Evolutionary conservation across 2,797 vertebrate species (phyloP).

Genomic region (Chrysocyon brachyurus): DNA sequence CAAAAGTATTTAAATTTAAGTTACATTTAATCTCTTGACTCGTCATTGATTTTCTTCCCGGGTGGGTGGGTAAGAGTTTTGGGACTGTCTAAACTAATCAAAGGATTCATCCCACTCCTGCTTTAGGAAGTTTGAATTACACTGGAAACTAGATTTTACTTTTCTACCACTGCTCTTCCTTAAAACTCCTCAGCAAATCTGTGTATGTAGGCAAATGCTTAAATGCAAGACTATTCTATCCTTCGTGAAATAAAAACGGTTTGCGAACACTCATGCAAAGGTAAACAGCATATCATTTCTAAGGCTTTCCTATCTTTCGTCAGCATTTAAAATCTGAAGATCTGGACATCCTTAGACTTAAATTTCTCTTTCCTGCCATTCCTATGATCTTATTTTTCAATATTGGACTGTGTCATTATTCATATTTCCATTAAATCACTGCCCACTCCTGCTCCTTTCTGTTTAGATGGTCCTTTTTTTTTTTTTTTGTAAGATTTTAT

Average conservation of each 20-base stretch:
- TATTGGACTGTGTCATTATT: constrained; percentile 8
- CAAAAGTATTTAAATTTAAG: constrained; percentile 50
- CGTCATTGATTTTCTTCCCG: background rate
- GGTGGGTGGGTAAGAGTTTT: background rate
- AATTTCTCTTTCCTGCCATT: constrained; percentile 53
- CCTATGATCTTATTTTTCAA: background rate
- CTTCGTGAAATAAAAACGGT: constrained; percentile 35
- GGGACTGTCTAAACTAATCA: background rate
- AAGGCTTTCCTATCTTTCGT: constrained; percentile 46
- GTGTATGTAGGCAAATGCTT: background rate
- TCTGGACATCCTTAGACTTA: constrained; percentile 18
- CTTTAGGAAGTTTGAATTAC: constrained; percentile 33
- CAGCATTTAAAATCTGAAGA: constrained; percentile 48
- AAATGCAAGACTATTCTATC: constrained; percentile 10
- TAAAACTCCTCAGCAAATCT: constrained; percentile 34
- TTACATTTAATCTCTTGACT: constrained; percentile 21
- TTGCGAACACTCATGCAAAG: constrained; percentile 25
- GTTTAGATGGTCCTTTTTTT: background rate
- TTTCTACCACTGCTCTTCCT: background rate
- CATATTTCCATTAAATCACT: constrained; percentile 48
- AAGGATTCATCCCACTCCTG: background rate
- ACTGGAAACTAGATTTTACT: constrained; percentile 28
- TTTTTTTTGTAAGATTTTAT: too few species aligned
- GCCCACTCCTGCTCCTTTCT: background rate
- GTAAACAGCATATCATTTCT: constrained; percentile 15